Percentiles rank a stretch among this genome's conserved stretches.
These are phyloP conservation scores for Alsophila aescularia DNA, from an alignment of 2,888 invertebrate genomes.

Conservation along the genomic window DNA sequence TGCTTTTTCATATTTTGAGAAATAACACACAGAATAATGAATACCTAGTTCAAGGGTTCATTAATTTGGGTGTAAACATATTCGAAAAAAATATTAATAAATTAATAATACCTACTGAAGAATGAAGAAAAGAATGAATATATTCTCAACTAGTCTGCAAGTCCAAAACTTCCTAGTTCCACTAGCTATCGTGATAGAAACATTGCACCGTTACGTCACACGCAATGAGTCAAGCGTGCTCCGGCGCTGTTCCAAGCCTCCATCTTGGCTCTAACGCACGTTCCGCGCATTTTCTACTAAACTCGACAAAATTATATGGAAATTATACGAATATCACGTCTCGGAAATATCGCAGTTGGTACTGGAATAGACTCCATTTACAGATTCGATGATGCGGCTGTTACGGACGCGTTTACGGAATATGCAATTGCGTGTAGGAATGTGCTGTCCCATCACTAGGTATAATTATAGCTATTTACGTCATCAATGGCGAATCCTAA, in stretches of 20 bases:
- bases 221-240: constrained; percentile 30
- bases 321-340: constrained; percentile 32
- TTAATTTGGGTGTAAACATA: too few relatives aligned
- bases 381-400: constrained; percentile 1
- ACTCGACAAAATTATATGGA: constrained; percentile 32
- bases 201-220: constrained; percentile 42
- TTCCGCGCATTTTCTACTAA: constrained; percentile 34
- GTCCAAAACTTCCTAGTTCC: constrained; percentile 16
- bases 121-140: too few relatives aligned
- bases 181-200: constrained; percentile 27
- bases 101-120: too few relatives aligned
- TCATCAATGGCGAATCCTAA: too few relatives aligned
- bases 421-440: constrained; percentile 8
- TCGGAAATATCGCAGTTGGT: constrained; percentile 19
- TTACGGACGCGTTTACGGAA: constrained; percentile 20
- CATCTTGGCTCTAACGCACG: constrained; percentile 29
- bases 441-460: constrained; percentile 23
- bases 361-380: constrained; percentile 3
- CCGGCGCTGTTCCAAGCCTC: constrained; percentile 15
- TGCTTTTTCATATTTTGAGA: too few relatives aligned
- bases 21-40: too few relatives aligned
- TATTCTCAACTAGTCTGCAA: neutral
- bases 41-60: too few relatives aligned
- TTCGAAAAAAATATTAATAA: too few relatives aligned
- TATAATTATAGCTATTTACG: too few relatives aligned